phyloP scores from a whole-genome alignment of 2,113 vertebrate genomes.

The Alaudala cheleensis region DNA sequence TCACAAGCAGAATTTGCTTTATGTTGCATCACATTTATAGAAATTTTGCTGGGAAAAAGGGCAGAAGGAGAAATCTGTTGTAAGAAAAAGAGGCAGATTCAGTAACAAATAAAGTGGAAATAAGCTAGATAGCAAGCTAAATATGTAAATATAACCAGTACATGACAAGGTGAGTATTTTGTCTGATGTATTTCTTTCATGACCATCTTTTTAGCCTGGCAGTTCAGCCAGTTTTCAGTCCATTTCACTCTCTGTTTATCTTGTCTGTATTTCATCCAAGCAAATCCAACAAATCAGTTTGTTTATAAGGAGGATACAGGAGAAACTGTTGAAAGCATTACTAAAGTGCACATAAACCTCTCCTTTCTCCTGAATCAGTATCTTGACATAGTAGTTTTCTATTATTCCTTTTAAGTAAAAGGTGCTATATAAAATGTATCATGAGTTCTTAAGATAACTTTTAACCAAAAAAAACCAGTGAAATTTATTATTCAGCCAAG shows the following conservation, averaged over 20 bases:
- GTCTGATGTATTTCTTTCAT: neutral
- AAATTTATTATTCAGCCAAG: neutral
- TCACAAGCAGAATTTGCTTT: neutral
- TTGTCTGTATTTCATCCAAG: neutral
- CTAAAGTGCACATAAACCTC: neutral
- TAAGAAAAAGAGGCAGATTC: neutral
- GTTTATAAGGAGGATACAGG: neutral
- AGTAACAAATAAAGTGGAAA: neutral
- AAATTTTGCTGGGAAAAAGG: neutral
- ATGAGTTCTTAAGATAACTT: neutral
- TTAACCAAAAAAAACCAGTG: fast-evolving
- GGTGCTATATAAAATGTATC: neutral
- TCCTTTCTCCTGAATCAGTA: neutral
- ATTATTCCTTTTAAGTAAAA: neutral
- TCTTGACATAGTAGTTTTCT: neutral
- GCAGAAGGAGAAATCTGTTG: neutral
- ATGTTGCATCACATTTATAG: neutral
- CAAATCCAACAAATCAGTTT: neutral
- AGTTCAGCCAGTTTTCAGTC: neutral
- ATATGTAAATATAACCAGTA: neutral
- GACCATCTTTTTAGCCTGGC: neutral
- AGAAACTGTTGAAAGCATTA: neutral
- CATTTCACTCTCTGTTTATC: neutral
- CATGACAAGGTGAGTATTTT: neutral
- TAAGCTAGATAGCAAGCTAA: neutral